Evolutionary conservation across 2,888 invertebrate species (phyloP).

Genomic region (Plemyria rubiginata): DNA sequence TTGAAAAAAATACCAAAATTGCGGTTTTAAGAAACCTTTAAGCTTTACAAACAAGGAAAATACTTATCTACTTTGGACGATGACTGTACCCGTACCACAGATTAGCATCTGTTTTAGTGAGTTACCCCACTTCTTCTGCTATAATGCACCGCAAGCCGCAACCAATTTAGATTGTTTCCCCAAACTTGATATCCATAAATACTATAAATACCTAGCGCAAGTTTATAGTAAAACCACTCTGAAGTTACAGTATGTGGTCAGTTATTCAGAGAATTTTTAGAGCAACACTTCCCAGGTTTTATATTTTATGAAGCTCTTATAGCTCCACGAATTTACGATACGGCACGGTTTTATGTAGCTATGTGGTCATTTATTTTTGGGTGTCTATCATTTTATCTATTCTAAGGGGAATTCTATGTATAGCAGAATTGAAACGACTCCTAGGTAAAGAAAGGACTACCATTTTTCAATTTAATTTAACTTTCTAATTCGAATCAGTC

Average conservation of each 20-base stretch:
- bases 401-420: background rate
- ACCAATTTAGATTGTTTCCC: constrained; percentile 36
- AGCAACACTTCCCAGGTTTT: constrained; percentile 29
- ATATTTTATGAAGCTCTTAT: constrained; percentile 39
- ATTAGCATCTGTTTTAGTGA: constrained; percentile 1
- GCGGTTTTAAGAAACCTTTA: too few species aligned
- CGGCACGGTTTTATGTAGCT: constrained; percentile 33
- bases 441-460: background rate
- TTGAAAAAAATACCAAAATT: too few species aligned
- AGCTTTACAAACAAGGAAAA: too few species aligned
- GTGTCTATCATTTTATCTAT: constrained; percentile 17
- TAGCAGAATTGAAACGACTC: constrained; percentile 1
- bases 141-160: constrained; percentile 20
- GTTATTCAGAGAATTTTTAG: constrained; percentile 35
- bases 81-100: background rate
- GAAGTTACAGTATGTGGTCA: constrained; percentile 34
- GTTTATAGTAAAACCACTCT: constrained; percentile 33
- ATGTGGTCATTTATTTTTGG: constrained; percentile 33
- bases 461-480: background rate
- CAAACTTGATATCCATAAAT: constrained; percentile 16
- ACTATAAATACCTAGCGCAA: constrained; percentile 10
- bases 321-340: constrained; percentile 32
- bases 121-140: constrained; percentile 8
- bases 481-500: too few species aligned
- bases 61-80: too few species aligned